Conservation (phyloP, 2,888 invertebrate genomes). For the Ochlodes sylvanus region DNA sequence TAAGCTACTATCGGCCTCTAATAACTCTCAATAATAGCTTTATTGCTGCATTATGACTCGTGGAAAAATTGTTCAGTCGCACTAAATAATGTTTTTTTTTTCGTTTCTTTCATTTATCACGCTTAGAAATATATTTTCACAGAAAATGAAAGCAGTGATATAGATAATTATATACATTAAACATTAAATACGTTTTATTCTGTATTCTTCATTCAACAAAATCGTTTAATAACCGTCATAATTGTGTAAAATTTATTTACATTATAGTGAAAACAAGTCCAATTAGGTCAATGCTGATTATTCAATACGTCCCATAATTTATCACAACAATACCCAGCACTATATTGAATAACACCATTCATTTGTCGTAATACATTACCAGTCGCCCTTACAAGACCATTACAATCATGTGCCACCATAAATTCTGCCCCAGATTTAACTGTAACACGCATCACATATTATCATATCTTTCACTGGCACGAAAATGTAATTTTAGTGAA, state of each 20-base stretch:
- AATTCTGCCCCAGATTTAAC: constrained; percentile 65
- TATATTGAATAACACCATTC: constrained; percentile 49
- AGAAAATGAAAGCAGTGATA: neutral
- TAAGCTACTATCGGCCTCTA: constrained; percentile 29
- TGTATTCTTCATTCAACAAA: neutral
- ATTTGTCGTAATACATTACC: constrained; percentile 60
- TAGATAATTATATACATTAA: no score
- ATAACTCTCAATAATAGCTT: constrained; percentile 34
- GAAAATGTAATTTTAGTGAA: constrained; percentile 56
- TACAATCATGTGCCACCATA: constrained; percentile 58
- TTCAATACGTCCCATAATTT: constrained; percentile 5
- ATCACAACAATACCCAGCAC: constrained; percentile 26
- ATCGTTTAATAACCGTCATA: neutral
- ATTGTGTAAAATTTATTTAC: neutral
- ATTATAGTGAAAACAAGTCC: neutral
- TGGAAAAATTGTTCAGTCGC: constrained; percentile 21
- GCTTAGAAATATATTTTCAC: constrained; percentile 22
- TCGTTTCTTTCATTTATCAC: constrained; percentile 27
- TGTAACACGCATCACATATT: constrained; percentile 58
- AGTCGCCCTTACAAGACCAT: constrained; percentile 68
- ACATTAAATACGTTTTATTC: no score
- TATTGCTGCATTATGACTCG: constrained; percentile 30
- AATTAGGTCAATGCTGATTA: neutral
- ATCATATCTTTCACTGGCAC: constrained; percentile 39
- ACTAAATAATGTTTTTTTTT: constrained; percentile 22